A percentile compares a stretch with the other conserved stretches of the same genome.
Conservation (phyloP, 2,797 vertebrate genomes). For the Phataginus tetradactyla region DNA sequence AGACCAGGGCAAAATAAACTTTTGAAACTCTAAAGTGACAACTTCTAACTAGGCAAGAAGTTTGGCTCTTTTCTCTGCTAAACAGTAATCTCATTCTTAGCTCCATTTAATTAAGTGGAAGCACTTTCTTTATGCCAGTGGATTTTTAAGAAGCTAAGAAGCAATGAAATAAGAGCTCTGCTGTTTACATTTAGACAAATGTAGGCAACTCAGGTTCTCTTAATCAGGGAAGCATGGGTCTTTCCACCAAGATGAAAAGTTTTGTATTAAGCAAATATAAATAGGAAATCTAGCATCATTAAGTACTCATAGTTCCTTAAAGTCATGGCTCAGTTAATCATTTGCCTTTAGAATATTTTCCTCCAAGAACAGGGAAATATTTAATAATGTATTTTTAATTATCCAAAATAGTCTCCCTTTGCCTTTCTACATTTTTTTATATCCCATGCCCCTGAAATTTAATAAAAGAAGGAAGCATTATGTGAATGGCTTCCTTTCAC, state of each 20-base stretch:
- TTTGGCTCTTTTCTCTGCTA: not conserved
- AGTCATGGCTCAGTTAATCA: slow-evolving; percentile 27
- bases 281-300: slow-evolving; percentile 52
- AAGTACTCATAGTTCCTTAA: slow-evolving; percentile 26
- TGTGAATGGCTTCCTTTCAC: slow-evolving; percentile 17
- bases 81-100: slow-evolving; percentile 36
- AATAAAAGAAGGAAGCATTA: slow-evolving; percentile 47
- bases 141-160: slow-evolving; percentile 1
- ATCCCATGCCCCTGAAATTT: not conserved
- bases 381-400: slow-evolving; percentile 58
- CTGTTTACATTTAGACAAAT: slow-evolving; percentile 50
- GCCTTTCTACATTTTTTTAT: not conserved
- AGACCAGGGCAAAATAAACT: slow-evolving; percentile 45
- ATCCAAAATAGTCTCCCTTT: slow-evolving; percentile 48
- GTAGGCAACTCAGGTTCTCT: not conserved
- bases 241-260: slow-evolving; percentile 41
- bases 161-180: slow-evolving; percentile 41
- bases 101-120: slow-evolving; percentile 53
- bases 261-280: slow-evolving; percentile 35
- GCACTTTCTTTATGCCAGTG: slow-evolving; percentile 45
- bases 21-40: slow-evolving; percentile 7
- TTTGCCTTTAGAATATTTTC: slow-evolving; percentile 60
- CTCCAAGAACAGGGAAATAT: slow-evolving; percentile 54
- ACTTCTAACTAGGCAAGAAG: not conserved
- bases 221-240: not conserved